Evolutionary conservation across 2,888 invertebrate genomes (phyloP), one percentile per base, ranked within the genome.

Genomic region (Macaria liturata): DNA sequence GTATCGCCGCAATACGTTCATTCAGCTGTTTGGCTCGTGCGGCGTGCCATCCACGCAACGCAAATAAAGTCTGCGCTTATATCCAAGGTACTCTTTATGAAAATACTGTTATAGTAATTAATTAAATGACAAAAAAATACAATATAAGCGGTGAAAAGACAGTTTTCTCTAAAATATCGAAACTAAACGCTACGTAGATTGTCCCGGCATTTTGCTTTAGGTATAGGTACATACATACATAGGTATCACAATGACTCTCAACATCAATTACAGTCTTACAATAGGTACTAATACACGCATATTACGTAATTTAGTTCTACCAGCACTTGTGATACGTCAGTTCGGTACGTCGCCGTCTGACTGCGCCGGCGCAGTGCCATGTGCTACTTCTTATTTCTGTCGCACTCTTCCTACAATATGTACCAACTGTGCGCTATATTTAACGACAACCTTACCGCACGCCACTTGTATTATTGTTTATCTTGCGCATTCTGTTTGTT

Each of bases 371-470:
- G 68, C 66, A 54, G 59, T 64, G 61, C 65, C 67, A 74, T 76
- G 76, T 71, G 78, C 71, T 76, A 74, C 74, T 78, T 76, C 59
- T 70, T 77, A 80, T 81, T 71, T 73, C 63, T 68, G 71, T 70
- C 69, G 66, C 70, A 63, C 60, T 65, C 63, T 65, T 65, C 65
- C 65, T 56, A 58, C 61, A 55, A 53, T 48, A 47, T 50, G 47
- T 57, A 56, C 58, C 50, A 59, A 57, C 53, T 53, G 54, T 60
- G 57, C 49, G 57, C 66, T 62, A 57, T 57, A 61, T 64, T 62
- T 64, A 60, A 49, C 47, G 9, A 48, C 52, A 49, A 64, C 54
- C 59, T 58, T 58, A 62, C 54, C 39, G 30, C 52, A 47, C 59
- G 32, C 30, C 45, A 54, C 57, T 46, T n/a, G 4, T 42, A n/a